phyloP scores from a whole-genome alignment of 1,140 invertebrate species.

The Diachasmimorpha longicaudata region DNA sequence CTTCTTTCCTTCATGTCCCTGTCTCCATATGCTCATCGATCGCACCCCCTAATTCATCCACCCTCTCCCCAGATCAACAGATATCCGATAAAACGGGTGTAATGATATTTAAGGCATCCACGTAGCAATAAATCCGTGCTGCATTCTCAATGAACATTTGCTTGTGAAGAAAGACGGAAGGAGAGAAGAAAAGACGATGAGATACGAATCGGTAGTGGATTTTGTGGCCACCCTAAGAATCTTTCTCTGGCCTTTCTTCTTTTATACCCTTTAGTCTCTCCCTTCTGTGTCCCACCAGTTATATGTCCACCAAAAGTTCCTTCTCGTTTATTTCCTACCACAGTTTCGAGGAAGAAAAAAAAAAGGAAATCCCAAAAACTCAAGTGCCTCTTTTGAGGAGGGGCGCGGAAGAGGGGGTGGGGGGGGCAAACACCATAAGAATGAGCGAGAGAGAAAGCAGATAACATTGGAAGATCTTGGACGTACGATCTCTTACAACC shows the following conservation, averaged over 20 bases:
- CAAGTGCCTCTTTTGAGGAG: not conserved
- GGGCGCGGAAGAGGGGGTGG: not conserved
- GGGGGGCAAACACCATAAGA: not conserved
- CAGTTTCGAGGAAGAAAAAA: not conserved
- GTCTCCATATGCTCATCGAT: not conserved
- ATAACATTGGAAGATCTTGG: slow-evolving; percentile 32
- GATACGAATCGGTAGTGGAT: slow-evolving; percentile 32
- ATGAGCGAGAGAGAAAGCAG: slow-evolving; percentile 13
- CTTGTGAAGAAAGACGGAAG: not conserved
- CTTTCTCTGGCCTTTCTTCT: not conserved
- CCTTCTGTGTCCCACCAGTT: not conserved
- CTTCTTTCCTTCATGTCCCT: not conserved
- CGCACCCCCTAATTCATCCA: not conserved
- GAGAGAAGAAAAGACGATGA: slow-evolving; percentile 25
- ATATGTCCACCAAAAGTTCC: slow-evolving; percentile 25
- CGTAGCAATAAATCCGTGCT: slow-evolving; percentile 33
- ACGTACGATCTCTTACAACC: slow-evolving; percentile 36
- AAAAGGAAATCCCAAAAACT: not conserved
- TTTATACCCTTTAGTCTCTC: not conserved
- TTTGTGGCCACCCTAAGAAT: slow-evolving; percentile 1
- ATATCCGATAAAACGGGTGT: slow-evolving; percentile 36
- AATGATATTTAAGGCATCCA: slow-evolving; percentile 38
- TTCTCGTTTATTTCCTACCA: slow-evolving; percentile 2
- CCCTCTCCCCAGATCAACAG: slow-evolving; percentile 21
- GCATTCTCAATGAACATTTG: slow-evolving; percentile 37